Evolutionary conservation across 2,888 invertebrate genomes (phyloP).

Genomic region (Schizaphis graminum): DNA sequence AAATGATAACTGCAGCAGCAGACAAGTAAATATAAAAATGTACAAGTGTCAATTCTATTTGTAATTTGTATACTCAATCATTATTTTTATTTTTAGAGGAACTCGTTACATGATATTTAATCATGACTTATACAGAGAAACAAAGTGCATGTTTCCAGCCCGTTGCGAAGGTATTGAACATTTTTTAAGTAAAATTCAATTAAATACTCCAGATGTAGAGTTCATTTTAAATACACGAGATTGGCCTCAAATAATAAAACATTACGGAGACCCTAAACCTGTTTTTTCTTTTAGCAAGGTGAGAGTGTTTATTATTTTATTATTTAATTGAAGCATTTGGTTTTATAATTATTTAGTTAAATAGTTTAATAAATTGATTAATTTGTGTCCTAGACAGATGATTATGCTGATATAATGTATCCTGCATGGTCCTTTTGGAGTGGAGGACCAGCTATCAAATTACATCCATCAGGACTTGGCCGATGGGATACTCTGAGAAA

Average conservation of each 20-base stretch:
- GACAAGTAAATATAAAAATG: conserved; percentile 70
- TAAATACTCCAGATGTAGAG: conserved; percentile 85
- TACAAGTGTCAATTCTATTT: conserved; percentile 10
- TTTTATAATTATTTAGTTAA: conserved; percentile 81
- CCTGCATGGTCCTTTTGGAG: conserved; percentile 99
- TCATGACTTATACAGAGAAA: conserved; percentile 84
- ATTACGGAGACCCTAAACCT: conserved; percentile 78
- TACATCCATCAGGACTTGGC: conserved; percentile 94
- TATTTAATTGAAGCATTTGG: neutral
- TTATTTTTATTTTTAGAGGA: conserved; percentile 65
- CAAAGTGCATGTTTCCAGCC: conserved; percentile 91
- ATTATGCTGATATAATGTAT: conserved; percentile 92
- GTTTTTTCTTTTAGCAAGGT: conserved; percentile 98
- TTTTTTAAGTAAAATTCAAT: conserved; percentile 81
- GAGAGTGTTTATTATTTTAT: conserved; percentile 67
- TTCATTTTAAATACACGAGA: conserved; percentile 90
- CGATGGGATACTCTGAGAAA: conserved; percentile 90
- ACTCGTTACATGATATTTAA: conserved; percentile 83
- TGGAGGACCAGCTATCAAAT: conserved; percentile 94
- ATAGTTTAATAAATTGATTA: conserved; percentile 86
- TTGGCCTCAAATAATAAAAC: conserved; percentile 88
- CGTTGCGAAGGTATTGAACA: conserved; percentile 93
- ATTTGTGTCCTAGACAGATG: conserved; percentile 74
- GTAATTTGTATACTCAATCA: neutral
- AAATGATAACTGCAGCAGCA: conserved; percentile 77